Conservation (phyloP, 2,113 vertebrate genomes). For the Malurus cyaneus region DNA sequence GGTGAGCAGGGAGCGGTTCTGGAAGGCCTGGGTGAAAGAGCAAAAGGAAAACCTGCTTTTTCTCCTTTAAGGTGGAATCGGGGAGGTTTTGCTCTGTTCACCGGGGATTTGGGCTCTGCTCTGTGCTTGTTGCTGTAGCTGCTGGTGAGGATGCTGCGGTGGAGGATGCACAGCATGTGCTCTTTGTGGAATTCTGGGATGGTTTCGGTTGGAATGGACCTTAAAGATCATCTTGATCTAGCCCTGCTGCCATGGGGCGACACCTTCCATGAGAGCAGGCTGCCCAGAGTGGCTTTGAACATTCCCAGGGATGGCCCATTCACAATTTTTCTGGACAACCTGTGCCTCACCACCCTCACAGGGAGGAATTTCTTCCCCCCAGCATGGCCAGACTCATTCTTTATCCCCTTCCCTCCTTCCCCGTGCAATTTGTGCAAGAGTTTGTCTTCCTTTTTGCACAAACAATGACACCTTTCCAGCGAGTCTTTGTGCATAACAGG, state of each 20-base stretch:
- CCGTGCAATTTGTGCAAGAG: background rate
- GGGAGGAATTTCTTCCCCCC: background rate
- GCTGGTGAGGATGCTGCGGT: background rate
- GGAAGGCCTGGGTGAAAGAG: background rate
- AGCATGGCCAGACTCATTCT: background rate
- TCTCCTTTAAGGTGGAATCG: background rate
- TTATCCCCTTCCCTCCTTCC: background rate
- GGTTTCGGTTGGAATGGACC: background rate
- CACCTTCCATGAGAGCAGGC: background rate
- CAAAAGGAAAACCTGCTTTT: background rate
- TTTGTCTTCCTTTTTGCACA: background rate
- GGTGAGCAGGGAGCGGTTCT: background rate
- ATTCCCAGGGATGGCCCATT: background rate
- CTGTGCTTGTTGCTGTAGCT: background rate
- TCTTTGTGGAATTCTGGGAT: background rate
- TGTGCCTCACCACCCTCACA: background rate
- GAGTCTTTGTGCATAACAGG: background rate
- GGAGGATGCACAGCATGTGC: rapidly evolving
- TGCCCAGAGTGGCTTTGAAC: background rate
- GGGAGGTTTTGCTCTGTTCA: background rate
- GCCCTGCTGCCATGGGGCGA: background rate
- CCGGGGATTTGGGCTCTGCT: background rate
- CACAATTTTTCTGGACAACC: background rate
- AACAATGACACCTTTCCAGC: background rate
- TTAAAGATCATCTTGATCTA: background rate